Evolutionary conservation across 2,888 invertebrate species (phyloP).

Genomic region (Epirrhoe tristata): DNA sequence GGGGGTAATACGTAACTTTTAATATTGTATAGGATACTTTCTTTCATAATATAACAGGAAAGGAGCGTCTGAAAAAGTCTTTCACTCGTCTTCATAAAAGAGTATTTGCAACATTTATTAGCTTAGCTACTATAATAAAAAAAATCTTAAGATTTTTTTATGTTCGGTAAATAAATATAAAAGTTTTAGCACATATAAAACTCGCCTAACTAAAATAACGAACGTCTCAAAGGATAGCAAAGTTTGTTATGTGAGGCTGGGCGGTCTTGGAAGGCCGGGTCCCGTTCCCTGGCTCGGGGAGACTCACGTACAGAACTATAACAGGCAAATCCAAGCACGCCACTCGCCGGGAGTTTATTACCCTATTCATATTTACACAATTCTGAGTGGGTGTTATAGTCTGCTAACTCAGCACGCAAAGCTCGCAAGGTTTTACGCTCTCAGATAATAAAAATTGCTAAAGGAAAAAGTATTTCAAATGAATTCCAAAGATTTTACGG

Average conservation of each 20-base stretch:
- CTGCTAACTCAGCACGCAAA: constrained; percentile 34
- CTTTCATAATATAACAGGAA: neutral
- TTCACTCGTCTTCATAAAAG: constrained; percentile 17
- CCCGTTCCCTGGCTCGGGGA: constrained; percentile 53
- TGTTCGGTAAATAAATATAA: constrained; percentile 41
- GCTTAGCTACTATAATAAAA: constrained; percentile 22
- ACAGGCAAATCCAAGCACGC: constrained; percentile 76
- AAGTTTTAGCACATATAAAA: constrained; percentile 43
- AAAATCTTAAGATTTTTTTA: constrained; percentile 30
- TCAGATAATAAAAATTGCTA: constrained; percentile 26
- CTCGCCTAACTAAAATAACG: constrained; percentile 57
- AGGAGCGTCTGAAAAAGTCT: constrained; percentile 3
- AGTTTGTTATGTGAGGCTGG: constrained; percentile 65
- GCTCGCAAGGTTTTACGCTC: constrained; percentile 32
- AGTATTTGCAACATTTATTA: constrained; percentile 20
- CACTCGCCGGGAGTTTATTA: constrained; percentile 76
- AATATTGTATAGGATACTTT: neutral
- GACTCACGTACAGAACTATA: constrained; percentile 76
- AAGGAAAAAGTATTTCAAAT: constrained; percentile 24
- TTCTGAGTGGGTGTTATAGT: constrained; percentile 69
- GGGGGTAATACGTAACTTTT: too few species aligned
- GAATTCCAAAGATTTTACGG: constrained; percentile 34
- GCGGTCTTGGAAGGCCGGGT: constrained; percentile 41
- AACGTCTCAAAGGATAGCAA: constrained; percentile 65
- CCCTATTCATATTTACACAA: constrained; percentile 81